Evolutionary conservation across 1,140 invertebrate genomes (phyloP).

Genomic region (Teleopsis dalmanni): DNA sequence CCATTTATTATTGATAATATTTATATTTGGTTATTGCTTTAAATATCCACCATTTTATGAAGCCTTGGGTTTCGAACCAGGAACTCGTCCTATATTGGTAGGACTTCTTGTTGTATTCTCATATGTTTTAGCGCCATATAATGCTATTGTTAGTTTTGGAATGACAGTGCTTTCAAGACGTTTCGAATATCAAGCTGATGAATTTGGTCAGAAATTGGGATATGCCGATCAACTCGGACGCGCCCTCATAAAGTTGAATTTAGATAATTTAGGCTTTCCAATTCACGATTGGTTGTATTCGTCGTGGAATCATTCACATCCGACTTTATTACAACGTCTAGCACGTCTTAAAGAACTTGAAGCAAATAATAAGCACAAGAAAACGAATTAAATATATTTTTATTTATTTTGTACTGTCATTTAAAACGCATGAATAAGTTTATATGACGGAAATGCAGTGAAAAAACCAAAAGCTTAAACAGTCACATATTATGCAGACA

Average conservation of each 20-base stretch:
- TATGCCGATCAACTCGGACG: conserved; percentile 62
- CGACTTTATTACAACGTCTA: conserved; percentile 87
- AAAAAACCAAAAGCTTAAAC: no score
- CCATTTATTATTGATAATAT: conserved; percentile 69
- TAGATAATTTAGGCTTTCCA: conserved; percentile 92
- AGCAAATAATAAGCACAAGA: conserved; percentile 5
- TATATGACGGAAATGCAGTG: no score
- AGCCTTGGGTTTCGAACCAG: conserved; percentile 77
- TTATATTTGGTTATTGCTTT: conserved; percentile 79
- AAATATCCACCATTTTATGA: conserved; percentile 70
- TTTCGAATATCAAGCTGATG: conserved; percentile 97
- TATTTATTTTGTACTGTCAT: no score
- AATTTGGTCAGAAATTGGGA: conserved; percentile 76
- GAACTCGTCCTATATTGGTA: conserved; percentile 78
- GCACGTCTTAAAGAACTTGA: conserved; percentile 43
- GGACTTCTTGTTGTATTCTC: conserved; percentile 87
- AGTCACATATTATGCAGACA: no score
- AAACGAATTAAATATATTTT: background rate
- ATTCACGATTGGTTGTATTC: conserved; percentile 86
- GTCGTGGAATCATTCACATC: conserved; percentile 92
- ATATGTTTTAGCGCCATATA: conserved; percentile 88
- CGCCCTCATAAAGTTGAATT: conserved; percentile 85
- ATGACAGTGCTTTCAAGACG: conserved; percentile 61
- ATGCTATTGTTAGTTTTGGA: conserved; percentile 70
- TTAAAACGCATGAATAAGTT: no score